Evolutionary conservation across 2,113 vertebrate genomes (phyloP), one percentile per base, ranked within the genome.

Genomic region (Trichechus manatus): DNA sequence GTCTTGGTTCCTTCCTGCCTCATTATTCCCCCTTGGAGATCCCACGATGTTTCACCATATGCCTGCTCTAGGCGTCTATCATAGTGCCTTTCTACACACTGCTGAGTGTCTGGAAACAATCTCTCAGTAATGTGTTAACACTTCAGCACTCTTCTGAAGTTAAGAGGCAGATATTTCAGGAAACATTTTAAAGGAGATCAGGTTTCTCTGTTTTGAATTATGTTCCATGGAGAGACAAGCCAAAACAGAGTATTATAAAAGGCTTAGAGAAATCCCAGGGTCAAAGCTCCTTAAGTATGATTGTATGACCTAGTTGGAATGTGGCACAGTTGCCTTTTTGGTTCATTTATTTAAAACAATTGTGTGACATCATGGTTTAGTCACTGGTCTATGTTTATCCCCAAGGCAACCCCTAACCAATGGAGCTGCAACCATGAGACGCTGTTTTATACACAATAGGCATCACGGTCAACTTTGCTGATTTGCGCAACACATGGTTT

Each of bases 301-400:
- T 89, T 96, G 95, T 96, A 87, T 97, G 94, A 97, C 94, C 95
- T 94, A 97, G 61, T 92, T 97, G 96, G 96, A 97, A 97, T 92
- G 72, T 82, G 47, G 87, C 56, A 78, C 89, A 56, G 47, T 74
- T 94, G 95, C 72, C 83, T 92, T 96, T 96, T 95, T 70, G 96
- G 93, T 95, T 95, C 47, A 86, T 72, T 84, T 93, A 80, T 97
- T 96, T 95, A 89, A 97, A 97, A 97, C 96, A 97, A 97, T 97
- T 77, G 92, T 86, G 90, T 97, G 92, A 97, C 72, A 82, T 97
- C 97, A 97, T n/a, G 53, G 47, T 90, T 93, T 87, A 97, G 87
- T 96, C 93, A 97, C 59, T 85, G 66, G 95, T 72, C 95, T 97
- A 6, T 96, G 96, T 98, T 97, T 97, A 97, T 91, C 92, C 96